Percentiles rank a stretch among this genome's conserved stretches.
phyloP scores from a whole-genome alignment of 2,888 invertebrate genomes.

The Eueremaeus valkanovi region DNA sequence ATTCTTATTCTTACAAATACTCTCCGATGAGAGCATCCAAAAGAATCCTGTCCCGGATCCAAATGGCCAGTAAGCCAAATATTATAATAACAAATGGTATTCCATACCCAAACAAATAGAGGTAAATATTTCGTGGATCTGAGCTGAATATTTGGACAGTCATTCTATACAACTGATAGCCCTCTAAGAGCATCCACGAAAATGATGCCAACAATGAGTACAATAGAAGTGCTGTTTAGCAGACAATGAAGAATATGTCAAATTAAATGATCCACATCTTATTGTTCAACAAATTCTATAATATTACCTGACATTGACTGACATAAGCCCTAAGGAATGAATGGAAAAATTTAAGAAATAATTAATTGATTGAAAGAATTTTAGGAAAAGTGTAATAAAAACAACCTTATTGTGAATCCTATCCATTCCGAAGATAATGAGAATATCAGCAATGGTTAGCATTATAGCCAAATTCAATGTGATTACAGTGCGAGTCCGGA shows the following conservation, averaged over 20 bases:
- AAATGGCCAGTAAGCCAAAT: background rate
- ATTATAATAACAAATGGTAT: background rate
- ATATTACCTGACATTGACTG: slow-evolving; percentile 34
- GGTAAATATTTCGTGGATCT: background rate
- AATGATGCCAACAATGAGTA: slow-evolving; percentile 44
- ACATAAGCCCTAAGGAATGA: slow-evolving; percentile 37
- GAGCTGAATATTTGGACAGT: slow-evolving; percentile 41
- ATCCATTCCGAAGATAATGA: slow-evolving; percentile 39
- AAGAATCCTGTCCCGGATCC: background rate
- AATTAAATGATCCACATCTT: no score
- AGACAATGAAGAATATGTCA: no score
- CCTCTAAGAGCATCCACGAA: slow-evolving; percentile 46
- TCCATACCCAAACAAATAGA: slow-evolving; percentile 13
- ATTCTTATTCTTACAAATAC: slow-evolving; percentile 9
- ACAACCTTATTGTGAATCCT: background rate
- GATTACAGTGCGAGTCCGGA: slow-evolving; percentile 10
- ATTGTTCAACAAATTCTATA: background rate
- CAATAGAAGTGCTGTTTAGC: slow-evolving; percentile 23
- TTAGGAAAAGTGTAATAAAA: background rate
- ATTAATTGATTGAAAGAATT: background rate
- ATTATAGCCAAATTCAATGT: slow-evolving; percentile 43
- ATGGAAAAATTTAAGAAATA: background rate
- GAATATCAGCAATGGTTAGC: slow-evolving; percentile 40
- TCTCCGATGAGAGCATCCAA: slow-evolving; percentile 33
- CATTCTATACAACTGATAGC: slow-evolving; percentile 43